Evolutionary conservation across 2,797 vertebrate genomes (phyloP), one percentile per base, ranked within the genome.

Genomic region (Falco biarmicus): DNA sequence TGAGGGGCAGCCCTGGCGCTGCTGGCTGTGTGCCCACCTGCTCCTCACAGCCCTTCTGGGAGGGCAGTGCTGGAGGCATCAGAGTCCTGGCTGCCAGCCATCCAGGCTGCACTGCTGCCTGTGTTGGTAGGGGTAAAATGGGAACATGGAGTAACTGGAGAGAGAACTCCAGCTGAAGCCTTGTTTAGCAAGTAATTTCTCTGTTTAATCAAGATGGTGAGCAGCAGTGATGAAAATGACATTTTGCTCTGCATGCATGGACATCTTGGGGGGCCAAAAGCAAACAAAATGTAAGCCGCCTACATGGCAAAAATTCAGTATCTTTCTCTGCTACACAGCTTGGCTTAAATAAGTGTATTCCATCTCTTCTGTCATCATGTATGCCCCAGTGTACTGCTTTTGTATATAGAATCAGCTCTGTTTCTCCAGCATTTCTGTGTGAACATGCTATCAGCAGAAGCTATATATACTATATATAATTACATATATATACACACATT

Each of bases 61-160:
- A n/a, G 41, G 56, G 48, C 56, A n/a, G 48, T 9, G 1, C 48
- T 28, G n/a, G 34, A 25, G 20, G 28, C 1, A 4, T 19, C 15
- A 3, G 3, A 25, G 57, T 29, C 61, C 71, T 43, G 25, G 39
- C 41, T 48, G 48, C 29, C 29, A 29, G 41, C 3, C 14, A 0
- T 16, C 4, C 25, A 13, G n/a, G 39, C 17, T 17, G 25, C 39
- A 4, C 70, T 24, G 34, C 51, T 24, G 37, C 86, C 53, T 37
- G 37, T 0, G 0, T 6, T 32, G 51, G 22, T 6, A 10, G 31
- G 43, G 70, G 7, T 10, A 15, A 61, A 34, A 29, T 3, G 32
- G 22, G 22, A 9, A 7, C 20, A 2, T 32, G 57, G 51, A 64
- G 65, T n/a, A 57, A 25, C 57, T 78, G 57, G 32, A n/a, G 80